These are phyloP conservation scores for Patagioenas fasciata DNA, from an alignment of 2,113 vertebrate species.

Conservation along the genomic window DNA sequence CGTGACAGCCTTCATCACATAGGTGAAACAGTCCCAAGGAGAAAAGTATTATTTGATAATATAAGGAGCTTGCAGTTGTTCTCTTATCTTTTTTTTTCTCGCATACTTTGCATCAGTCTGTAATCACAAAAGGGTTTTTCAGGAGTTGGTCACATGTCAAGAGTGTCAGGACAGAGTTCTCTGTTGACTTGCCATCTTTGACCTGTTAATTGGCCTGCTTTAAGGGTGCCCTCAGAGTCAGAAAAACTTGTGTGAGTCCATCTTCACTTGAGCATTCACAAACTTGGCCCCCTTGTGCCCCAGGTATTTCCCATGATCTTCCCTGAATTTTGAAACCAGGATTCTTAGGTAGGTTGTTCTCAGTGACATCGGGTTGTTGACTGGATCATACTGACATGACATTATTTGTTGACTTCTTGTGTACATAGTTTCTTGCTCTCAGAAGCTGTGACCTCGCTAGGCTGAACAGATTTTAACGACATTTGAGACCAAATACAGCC, in stretches of 20 bases:
- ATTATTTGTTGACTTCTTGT: not conserved
- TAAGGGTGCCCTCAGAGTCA: not conserved
- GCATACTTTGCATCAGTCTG: not conserved
- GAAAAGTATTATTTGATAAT: not conserved
- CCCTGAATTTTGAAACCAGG: not conserved
- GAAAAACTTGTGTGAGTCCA: not conserved
- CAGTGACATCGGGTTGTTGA: not conserved
- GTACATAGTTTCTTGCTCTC: not conserved
- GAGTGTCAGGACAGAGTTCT: not conserved
- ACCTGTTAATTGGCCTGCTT: rapidly evolving
- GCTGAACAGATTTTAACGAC: not conserved
- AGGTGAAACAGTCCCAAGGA: not conserved
- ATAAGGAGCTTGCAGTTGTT: not conserved
- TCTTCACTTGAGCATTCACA: not conserved
- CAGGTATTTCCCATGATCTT: not conserved
- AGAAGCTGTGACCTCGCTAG: not conserved
- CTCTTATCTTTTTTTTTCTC: not conserved
- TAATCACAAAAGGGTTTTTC: not conserved
- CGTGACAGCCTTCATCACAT: not conserved
- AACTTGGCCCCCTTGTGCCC: not conserved
- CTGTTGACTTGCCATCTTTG: not conserved
- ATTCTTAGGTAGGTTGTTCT: not conserved
- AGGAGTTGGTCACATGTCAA: not conserved
- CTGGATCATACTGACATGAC: not conserved
- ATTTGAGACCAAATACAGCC: not conserved